Evolutionary conservation across 1,140 invertebrate genomes (phyloP).

Genomic region (Neodiprion lecontei): DNA sequence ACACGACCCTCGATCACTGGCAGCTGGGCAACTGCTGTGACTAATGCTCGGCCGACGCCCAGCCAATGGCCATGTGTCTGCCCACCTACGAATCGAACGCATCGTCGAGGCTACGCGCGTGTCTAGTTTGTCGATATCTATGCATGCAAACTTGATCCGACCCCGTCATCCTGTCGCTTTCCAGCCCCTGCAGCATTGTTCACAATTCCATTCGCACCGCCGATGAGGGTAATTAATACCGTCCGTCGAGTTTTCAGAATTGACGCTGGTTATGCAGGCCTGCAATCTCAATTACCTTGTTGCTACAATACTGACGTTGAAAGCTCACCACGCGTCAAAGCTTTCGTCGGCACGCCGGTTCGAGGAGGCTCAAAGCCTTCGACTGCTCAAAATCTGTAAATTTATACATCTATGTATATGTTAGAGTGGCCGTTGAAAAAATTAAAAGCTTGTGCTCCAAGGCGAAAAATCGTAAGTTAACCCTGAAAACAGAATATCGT

Average conservation of each 20-base stretch:
- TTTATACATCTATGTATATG: too few species aligned
- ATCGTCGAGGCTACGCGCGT: neutral
- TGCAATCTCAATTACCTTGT: neutral
- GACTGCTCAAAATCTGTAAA: too few species aligned
- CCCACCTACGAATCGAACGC: neutral
- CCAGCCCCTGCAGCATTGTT: neutral
- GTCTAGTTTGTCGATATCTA: neutral
- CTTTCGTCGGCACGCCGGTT: too few species aligned
- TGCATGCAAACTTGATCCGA: neutral
- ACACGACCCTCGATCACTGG: conserved; percentile 2
- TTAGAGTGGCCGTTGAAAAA: too few species aligned
- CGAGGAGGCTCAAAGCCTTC: too few species aligned
- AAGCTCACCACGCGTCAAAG: too few species aligned
- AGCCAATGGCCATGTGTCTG: neutral
- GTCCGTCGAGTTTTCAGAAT: neutral
- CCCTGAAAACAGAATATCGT: too few species aligned
- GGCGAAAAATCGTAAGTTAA: too few species aligned
- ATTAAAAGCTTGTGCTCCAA: too few species aligned
- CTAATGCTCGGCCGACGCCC: neutral
- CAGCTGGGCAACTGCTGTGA: conserved; percentile 1
- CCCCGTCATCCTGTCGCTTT: neutral
- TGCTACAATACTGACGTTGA: too few species aligned
- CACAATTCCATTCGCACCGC: neutral
- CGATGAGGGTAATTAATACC: conserved; percentile 3
- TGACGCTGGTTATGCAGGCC: neutral